Evolutionary conservation across 2,888 invertebrate genomes (phyloP), one percentile per base, ranked within the genome.

Genomic region (Trissolcus japonicus): DNA sequence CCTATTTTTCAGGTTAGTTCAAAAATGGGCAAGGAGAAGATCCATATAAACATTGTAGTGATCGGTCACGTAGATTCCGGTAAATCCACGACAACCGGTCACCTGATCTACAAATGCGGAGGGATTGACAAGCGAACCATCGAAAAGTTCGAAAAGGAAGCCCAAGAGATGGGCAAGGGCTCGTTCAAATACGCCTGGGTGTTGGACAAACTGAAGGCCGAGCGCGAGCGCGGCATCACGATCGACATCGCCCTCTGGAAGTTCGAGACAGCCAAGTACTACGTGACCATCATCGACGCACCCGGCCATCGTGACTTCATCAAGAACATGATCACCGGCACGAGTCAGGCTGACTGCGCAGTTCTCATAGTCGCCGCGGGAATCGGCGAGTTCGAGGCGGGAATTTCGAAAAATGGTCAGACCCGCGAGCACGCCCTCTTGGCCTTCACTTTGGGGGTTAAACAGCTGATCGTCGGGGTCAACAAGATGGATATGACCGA

Each of bases 181-280:
- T 99, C 99, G 90, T 99, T 99, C 95, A 99, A 99, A 91, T 99
- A 99, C 90, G 99, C 99, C 87, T 99, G 99, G 99, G 99, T 99
- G 84, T 93, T 99, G 93, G 99, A 99, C 94, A 99, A 99, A 92
- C 93, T 99, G 91, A 99, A 99, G 93, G 98, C 98, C 77, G 98
- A 99, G 92, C 97, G 98, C 92, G 98, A 99, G 91, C 97, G 98
- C 94, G 98, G 98, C 96, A 98, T 99, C 92, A 99, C 98, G 89
- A 99, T 99, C 88, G 98, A 99, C 90, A 98, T 98, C 90, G 97
- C 98, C 82, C 91, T 98, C 86, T 98, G 98, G 98, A 98, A 98
- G 91, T 99, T 99, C 90, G 98, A 98, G 90, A 98, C 98, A 9
- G 90, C 93, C 75, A 98, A 93, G 90, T 99, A 96, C 93, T 98